Conservation (phyloP, 1,140 invertebrate species). For the Phthorimaea operculella region DNA sequence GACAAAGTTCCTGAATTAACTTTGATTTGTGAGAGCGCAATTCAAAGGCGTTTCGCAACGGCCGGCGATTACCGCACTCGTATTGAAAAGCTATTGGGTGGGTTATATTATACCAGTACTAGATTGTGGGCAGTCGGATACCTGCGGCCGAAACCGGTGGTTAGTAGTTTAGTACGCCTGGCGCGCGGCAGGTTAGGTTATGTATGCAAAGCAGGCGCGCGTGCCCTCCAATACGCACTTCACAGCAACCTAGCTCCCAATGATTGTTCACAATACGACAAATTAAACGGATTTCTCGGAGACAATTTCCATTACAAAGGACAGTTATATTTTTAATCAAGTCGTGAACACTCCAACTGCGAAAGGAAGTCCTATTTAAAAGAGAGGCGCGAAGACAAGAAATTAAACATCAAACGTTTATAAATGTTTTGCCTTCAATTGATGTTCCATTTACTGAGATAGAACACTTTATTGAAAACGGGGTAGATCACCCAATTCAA, state of each 20-base stretch:
- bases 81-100: background rate
- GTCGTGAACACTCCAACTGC: too few species aligned
- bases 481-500: too few species aligned
- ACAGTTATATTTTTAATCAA: too few species aligned
- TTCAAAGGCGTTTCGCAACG: background rate
- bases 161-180: slow-evolving; percentile 17
- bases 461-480: too few species aligned
- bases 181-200: slow-evolving; percentile 17
- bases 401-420: slow-evolving; percentile 1
- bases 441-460: too few species aligned
- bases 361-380: background rate
- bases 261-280: background rate
- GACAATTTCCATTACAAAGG: too few species aligned
- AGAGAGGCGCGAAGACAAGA: background rate
- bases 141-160: slow-evolving; percentile 2
- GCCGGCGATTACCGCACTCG: background rate
- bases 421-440: background rate
- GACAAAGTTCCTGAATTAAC: background rate
- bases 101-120: background rate
- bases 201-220: slow-evolving; percentile 24
- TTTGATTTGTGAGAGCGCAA: background rate
- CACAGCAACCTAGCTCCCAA: background rate
- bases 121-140: slow-evolving; percentile 9
- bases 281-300: background rate
- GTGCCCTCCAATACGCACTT: background rate